phyloP scores from a whole-genome alignment of 2,888 invertebrate genomes.

The Buathra laborator region DNA sequence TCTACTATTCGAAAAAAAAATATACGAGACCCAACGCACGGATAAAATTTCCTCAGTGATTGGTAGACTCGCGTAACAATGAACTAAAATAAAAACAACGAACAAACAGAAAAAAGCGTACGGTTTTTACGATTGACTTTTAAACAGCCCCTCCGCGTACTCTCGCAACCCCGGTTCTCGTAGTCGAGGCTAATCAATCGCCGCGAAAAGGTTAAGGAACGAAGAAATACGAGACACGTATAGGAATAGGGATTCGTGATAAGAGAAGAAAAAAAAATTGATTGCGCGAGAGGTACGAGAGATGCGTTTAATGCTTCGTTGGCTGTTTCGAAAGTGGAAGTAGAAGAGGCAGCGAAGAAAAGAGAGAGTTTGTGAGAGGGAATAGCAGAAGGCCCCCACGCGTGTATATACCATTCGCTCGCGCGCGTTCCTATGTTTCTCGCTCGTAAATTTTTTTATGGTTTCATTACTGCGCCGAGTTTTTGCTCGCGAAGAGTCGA shows the following conservation, averaged over 20 bases:
- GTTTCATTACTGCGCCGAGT: constrained; percentile 71
- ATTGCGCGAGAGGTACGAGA: constrained; percentile 54
- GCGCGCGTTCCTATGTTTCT: constrained; percentile 55
- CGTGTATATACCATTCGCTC: constrained; percentile 38
- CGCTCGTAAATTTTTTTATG: constrained; percentile 77
- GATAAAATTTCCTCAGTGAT: too few relatives aligned
- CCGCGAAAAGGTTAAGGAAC: constrained; percentile 50
- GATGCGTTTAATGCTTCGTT: constrained; percentile 64
- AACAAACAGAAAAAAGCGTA: constrained; percentile 9
- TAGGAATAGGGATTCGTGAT: constrained; percentile 52
- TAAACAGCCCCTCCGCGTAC: neutral
- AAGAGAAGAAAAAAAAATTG: constrained; percentile 64
- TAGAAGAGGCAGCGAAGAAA: constrained; percentile 44
- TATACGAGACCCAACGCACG: too few relatives aligned
- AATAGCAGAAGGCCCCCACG: constrained; percentile 51
- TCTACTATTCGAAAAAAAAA: too few relatives aligned
- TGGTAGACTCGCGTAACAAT: too few relatives aligned
- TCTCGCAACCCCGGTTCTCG: constrained; percentile 1
- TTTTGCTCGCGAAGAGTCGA: constrained; percentile 64
- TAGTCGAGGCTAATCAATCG: constrained; percentile 60
- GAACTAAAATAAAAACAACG: neutral
- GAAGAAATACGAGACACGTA: constrained; percentile 58
- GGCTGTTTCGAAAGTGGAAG: constrained; percentile 40
- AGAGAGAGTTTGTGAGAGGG: constrained; percentile 31
- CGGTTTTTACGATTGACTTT: constrained; percentile 50